These are phyloP conservation scores for Centropus bengalensis DNA, from an alignment of 2,113 vertebrate genomes.

Conservation along the genomic window DNA sequence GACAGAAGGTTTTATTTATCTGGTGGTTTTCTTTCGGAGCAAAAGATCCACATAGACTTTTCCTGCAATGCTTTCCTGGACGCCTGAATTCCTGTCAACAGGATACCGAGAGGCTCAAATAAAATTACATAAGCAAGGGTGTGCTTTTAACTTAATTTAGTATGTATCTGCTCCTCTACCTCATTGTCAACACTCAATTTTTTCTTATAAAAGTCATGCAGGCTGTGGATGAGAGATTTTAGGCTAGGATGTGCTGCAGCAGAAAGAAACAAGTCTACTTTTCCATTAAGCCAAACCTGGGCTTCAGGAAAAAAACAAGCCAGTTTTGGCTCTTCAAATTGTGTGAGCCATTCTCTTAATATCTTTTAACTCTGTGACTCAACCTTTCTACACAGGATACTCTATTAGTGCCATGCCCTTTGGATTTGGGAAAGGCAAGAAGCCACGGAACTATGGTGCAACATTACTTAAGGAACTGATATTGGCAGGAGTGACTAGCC, in stretches of 20 bases:
- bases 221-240: not conserved
- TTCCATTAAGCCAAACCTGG: not conserved
- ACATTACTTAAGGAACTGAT: not conserved
- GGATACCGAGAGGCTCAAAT: not conserved
- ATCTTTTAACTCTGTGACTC: not conserved
- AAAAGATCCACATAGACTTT: not conserved
- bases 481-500: not conserved
- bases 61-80: not conserved
- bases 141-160: not conserved
- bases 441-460: not conserved
- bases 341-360: not conserved
- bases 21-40: not conserved
- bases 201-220: not conserved
- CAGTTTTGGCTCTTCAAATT: not conserved
- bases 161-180: not conserved
- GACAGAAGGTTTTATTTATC: not conserved
- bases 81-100: not conserved
- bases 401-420: not conserved
- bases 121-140: not conserved
- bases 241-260: not conserved
- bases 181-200: not conserved
- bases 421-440: not conserved
- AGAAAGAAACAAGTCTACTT: not conserved
- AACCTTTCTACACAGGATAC: not conserved
- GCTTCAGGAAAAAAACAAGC: not conserved